A percentile compares a stretch with the other conserved stretches of the same genome.
These are phyloP conservation scores for Sebastes hubbsi DNA, from an alignment of 2,797 vertebrate species.

Conservation along the genomic window DNA sequence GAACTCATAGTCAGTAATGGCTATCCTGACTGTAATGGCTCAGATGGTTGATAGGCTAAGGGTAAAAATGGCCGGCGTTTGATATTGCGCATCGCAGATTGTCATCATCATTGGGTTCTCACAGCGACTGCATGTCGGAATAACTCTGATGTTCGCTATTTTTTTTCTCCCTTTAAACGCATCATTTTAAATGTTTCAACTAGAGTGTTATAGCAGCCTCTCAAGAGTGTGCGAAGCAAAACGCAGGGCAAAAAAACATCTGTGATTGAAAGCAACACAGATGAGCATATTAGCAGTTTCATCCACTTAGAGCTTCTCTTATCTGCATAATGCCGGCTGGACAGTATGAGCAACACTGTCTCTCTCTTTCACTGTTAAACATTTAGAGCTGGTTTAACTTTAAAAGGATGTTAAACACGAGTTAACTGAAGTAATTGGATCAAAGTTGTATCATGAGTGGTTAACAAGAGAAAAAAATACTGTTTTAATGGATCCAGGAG, in stretches of 20 bases:
- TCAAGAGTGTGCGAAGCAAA: not conserved
- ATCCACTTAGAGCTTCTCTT: not conserved
- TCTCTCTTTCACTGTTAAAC: not conserved
- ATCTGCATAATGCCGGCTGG: not conserved
- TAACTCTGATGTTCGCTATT: not conserved
- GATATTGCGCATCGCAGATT: slow-evolving; percentile 34
- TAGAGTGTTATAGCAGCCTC: not conserved
- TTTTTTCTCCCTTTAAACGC: not conserved
- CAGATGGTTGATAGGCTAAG: slow-evolving; percentile 57
- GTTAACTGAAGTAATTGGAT: too few species aligned
- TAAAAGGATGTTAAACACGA: too few species aligned
- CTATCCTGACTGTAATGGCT: slow-evolving; percentile 55
- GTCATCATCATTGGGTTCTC: slow-evolving; percentile 33
- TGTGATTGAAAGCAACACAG: not conserved
- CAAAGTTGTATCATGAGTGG: too few species aligned
- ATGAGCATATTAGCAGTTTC: not conserved
- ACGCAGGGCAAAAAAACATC: not conserved
- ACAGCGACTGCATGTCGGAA: not conserved
- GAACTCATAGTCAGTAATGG: slow-evolving; percentile 59
- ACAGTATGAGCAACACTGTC: not conserved
- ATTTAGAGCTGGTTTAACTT: too few species aligned
- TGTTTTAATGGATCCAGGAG: not conserved
- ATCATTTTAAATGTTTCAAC: not conserved
- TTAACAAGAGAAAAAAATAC: too few species aligned
- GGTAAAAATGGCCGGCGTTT: slow-evolving; percentile 39